Conservation (phyloP, 2,113 vertebrate genomes). For the Corythornis vintsioides region DNA sequence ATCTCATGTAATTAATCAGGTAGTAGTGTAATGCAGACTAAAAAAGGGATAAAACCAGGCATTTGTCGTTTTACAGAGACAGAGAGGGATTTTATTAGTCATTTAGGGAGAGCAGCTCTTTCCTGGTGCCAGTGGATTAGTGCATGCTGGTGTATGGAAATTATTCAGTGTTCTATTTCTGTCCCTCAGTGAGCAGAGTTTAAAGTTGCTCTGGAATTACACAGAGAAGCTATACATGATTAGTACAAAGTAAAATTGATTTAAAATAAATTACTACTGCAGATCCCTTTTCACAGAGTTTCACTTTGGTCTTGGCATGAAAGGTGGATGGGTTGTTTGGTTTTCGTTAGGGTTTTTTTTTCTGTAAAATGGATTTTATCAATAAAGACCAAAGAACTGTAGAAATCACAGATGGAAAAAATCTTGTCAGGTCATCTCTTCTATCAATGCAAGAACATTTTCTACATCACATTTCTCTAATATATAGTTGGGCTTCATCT, state of each 20-base stretch:
- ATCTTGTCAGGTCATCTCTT: background rate
- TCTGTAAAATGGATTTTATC: background rate
- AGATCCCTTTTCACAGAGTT: conserved; percentile 26
- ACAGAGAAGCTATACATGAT: conserved; percentile 36
- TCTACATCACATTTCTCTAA: background rate
- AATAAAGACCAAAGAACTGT: conserved; percentile 16
- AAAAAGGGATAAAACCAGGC: conserved; percentile 31
- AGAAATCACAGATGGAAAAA: conserved; percentile 40
- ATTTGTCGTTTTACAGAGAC: conserved; percentile 21
- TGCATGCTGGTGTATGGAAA: conserved; percentile 38
- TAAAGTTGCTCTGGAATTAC: conserved; percentile 48
- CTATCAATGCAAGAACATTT: conserved; percentile 5
- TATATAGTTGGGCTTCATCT: background rate
- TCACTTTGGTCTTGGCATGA: conserved; percentile 35
- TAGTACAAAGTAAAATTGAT: conserved; percentile 53
- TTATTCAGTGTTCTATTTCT: conserved; percentile 46
- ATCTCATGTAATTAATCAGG: conserved; percentile 57
- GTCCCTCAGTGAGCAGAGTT: conserved; percentile 16
- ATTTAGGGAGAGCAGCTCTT: background rate
- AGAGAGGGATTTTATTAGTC: conserved; percentile 42
- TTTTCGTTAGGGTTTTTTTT: conserved; percentile 15
- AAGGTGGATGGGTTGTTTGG: background rate
- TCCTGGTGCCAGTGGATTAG: conserved; percentile 2
- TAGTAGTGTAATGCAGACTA: background rate
- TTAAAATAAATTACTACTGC: conserved; percentile 54